These are phyloP conservation scores for Hemichromis elongatus DNA, from an alignment of 2,113 vertebrate genomes.

Conservation along the genomic window DNA sequence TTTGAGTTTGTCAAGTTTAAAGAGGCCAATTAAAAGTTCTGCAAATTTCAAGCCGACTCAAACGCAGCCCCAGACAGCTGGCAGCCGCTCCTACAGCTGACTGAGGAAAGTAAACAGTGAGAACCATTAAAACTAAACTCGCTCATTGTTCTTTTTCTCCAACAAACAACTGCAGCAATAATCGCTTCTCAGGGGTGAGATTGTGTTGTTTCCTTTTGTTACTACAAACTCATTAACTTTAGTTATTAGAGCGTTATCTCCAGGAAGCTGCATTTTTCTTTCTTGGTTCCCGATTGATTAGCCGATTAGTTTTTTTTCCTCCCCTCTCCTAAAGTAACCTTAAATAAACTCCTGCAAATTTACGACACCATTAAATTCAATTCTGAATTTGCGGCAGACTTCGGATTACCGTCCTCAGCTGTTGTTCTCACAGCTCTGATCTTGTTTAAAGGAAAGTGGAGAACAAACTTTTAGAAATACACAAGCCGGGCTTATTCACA, in stretches of 20 bases:
- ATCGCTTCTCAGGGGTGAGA: background rate
- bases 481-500: background rate
- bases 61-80: background rate
- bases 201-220: background rate
- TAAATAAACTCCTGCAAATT: background rate
- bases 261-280: background rate
- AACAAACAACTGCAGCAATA: background rate
- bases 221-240: background rate
- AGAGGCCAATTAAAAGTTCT: background rate
- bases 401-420: background rate
- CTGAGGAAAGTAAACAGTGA: background rate
- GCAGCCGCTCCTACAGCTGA: background rate
- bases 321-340: background rate
- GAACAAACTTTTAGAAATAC: background rate
- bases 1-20: background rate
- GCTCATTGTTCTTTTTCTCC: background rate
- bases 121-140: background rate
- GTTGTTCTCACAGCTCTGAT: background rate
- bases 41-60: background rate
- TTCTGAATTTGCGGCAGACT: background rate
- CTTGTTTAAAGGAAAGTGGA: background rate
- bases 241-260: background rate
- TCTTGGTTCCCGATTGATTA: background rate
- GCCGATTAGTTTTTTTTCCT: background rate
- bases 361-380: background rate